A percentile compares a stretch with the other conserved stretches of the same genome.
phyloP scores from a whole-genome alignment of 2,113 vertebrate genomes.

The Macroglossus sobrinus region DNA sequence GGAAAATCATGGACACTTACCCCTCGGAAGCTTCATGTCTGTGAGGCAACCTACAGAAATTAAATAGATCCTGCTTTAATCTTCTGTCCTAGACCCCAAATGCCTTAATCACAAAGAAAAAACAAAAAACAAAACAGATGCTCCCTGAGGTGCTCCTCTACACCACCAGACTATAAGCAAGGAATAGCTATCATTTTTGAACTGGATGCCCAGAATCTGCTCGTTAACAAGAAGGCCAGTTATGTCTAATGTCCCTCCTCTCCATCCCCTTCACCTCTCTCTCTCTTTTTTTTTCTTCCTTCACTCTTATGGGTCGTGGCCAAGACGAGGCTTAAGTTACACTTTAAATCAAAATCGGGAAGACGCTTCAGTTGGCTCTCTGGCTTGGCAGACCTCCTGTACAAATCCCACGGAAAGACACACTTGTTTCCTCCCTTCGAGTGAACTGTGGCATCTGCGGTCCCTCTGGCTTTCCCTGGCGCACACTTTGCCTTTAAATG shows the following conservation, averaged over 20 bases:
- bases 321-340: background rate
- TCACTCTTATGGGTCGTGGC: background rate
- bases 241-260: background rate
- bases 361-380: background rate
- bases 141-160: conserved; percentile 54
- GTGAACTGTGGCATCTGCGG: background rate
- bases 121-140: background rate
- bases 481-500: conserved; percentile 44
- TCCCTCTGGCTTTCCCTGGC: background rate
- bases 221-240: background rate
- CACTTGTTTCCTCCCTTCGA: conserved; percentile 16
- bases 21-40: conserved; percentile 72
- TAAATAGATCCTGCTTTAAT: conserved; percentile 66
- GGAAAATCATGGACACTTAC: conserved; percentile 68
- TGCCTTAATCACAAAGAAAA: conserved; percentile 51
- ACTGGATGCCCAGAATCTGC: background rate
- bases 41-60: conserved; percentile 75
- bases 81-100: conserved; percentile 66
- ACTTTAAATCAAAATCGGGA: conserved; percentile 22
- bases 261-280: background rate
- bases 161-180: conserved; percentile 46
- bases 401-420: background rate
- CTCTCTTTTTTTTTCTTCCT: background rate
- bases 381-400: background rate
- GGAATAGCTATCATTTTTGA: background rate